A percentile compares a stretch with the other conserved stretches of the same genome.
Conservation (phyloP, 1,140 invertebrate species). For the Danaus plexippus region DNA sequence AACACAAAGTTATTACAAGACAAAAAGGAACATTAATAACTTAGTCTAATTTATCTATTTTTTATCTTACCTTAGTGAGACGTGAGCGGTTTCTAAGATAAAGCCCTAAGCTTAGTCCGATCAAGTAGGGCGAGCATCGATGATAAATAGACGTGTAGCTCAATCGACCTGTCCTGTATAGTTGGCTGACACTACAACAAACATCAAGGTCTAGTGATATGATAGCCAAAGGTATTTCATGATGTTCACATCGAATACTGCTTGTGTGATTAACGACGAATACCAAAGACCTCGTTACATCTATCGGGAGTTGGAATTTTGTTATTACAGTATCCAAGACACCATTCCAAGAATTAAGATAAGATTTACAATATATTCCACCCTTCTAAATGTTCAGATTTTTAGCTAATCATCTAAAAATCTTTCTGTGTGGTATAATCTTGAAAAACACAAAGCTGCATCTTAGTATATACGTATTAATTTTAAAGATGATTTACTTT, state of each 20-base stretch:
- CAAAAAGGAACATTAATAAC: not conserved
- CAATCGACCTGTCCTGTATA: constrained; percentile 77
- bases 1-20: not conserved
- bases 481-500: no score
- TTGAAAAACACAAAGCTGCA: no score
- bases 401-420: no score
- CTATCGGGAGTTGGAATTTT: no score
- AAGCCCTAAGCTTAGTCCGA: constrained; percentile 76
- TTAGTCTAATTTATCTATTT: not conserved
- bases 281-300: no score
- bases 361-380: no score
- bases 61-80: constrained; percentile 34
- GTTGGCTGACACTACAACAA: constrained; percentile 74
- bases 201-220: not conserved
- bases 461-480: no score
- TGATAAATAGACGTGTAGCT: constrained; percentile 75
- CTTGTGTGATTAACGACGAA: no score
- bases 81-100: constrained; percentile 66
- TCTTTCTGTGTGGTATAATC: no score
- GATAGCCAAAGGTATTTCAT: not conserved
- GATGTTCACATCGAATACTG: not conserved
- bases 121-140: constrained; percentile 77
- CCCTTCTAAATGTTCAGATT: no score
- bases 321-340: no score
- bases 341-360: no score